These are phyloP conservation scores for Bufo gargarizans DNA, from an alignment of 2,113 vertebrate genomes.

Conservation along the genomic window DNA sequence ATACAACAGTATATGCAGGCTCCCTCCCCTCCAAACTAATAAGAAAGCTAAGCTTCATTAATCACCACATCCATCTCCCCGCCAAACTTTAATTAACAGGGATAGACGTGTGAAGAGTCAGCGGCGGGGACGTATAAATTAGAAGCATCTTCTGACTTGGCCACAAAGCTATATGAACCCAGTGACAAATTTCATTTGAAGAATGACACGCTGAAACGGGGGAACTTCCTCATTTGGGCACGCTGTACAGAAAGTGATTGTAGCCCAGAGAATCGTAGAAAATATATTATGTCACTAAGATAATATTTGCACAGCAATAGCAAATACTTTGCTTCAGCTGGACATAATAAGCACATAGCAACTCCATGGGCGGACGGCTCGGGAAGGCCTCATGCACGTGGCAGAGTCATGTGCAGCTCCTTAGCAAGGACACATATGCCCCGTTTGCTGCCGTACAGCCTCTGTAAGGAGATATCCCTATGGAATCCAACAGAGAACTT, in stretches of 20 bases:
- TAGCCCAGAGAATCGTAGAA: neutral
- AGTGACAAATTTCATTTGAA: constrained; percentile 71
- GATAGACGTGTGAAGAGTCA: constrained; percentile 70
- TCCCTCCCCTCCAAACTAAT: constrained; percentile 23
- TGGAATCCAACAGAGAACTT: too few species aligned
- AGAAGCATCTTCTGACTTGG: constrained; percentile 70
- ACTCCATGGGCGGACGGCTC: neutral
- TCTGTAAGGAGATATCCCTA: too few species aligned
- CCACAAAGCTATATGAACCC: constrained; percentile 57
- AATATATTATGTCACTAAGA: neutral
- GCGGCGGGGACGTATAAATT: constrained; percentile 71
- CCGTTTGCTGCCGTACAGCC: too few species aligned
- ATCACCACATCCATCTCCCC: constrained; percentile 62
- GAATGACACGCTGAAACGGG: constrained; percentile 70
- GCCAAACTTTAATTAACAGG: constrained; percentile 64
- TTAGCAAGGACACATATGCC: too few species aligned
- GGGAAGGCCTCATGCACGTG: neutral
- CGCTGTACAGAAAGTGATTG: constrained; percentile 57
- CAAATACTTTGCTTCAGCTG: neutral
- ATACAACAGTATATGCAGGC: neutral
- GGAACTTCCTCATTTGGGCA: constrained; percentile 66
- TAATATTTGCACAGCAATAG: neutral
- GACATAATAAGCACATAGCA: neutral
- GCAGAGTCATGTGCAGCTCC: neutral
- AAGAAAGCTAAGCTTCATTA: constrained; percentile 61